These are phyloP conservation scores for Sciurus carolinensis DNA, from an alignment of 2,797 vertebrate species.

Conservation along the genomic window DNA sequence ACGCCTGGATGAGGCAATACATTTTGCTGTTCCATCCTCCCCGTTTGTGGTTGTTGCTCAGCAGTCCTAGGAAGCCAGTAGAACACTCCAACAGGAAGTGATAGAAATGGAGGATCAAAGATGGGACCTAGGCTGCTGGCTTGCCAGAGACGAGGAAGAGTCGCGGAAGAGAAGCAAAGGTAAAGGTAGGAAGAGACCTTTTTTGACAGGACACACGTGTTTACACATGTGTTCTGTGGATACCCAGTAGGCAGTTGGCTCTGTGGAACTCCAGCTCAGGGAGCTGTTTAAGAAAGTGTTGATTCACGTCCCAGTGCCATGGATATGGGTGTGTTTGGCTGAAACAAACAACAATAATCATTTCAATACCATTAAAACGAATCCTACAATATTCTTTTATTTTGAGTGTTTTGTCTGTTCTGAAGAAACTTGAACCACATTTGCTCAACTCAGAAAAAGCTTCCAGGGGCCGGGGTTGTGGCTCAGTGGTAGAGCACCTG, in stretches of 20 bases:
- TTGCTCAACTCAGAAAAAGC: background rate
- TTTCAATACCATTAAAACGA: background rate
- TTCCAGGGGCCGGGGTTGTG: no score
- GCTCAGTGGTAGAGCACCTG: no score
- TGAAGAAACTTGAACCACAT: background rate
- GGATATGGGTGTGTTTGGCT: rapidly evolving
- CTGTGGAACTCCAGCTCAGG: background rate
- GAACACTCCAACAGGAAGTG: background rate
- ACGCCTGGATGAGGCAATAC: background rate
- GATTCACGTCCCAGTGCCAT: background rate
- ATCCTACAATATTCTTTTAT: no score
- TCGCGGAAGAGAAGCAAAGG: background rate
- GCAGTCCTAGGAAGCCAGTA: background rate
- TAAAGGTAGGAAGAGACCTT: background rate
- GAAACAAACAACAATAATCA: background rate
- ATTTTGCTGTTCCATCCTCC: background rate
- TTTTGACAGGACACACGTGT: background rate
- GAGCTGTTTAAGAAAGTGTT: background rate
- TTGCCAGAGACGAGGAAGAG: background rate
- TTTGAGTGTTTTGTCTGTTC: background rate
- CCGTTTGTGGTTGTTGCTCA: background rate
- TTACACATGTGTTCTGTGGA: rapidly evolving
- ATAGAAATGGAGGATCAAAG: no score
- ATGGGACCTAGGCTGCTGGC: background rate
- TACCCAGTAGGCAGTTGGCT: rapidly evolving